Base-by-base conservation (phyloP, 2,113 vertebrate species). In the Hyaena hyaena region DNA sequence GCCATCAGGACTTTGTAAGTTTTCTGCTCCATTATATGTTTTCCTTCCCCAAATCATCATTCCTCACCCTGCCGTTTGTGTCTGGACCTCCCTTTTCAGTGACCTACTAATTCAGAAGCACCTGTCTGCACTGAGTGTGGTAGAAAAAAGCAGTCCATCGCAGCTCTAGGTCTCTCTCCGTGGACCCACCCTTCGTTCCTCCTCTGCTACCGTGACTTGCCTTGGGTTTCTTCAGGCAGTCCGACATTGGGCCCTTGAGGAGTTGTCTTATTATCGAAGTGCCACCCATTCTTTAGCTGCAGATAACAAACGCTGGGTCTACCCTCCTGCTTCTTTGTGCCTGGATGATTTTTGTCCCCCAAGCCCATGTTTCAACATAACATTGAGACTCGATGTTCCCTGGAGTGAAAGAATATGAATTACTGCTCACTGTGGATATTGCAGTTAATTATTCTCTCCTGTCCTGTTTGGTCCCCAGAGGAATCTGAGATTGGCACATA, bases 101-200 rank as follows among this genome's bases (percentile, higher is more conserved):
- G 19, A 39, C 16, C 76, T 33, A 1, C 0, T 15, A 10, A n/a
- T 69, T 88, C 7, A 5, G 5, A 68, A 61, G 26, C 43, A 23
- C 45, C 53, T 73, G 33, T 35, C 63, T 11, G 0, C 53, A 2
- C 2, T 1, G 21, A n/a, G 5, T 10, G 8, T 35, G 14, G 28
- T 26, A 19, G 19, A 45, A 50, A 96, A 94, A 65, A 88, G 2
- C 6, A 8, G 2, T 63, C 16, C 28, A 1, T 63, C 21, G 33
- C 7, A 8, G 58, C 63, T 26, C 9, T 4, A 0, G 28, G 5
- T 19, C 19, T 10, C 19, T 82, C 5, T 26, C 19, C 0, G 3
- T 15, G 5, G 0, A 45, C 23, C 45, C 14, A 35, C 31, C 12
- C 9, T 19, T 14, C 33, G 10, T 58, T 23, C 33, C 10, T 73